Percentiles rank a stretch among this genome's conserved stretches.
phyloP scores from a whole-genome alignment of 2,113 vertebrate species.

The Panthera leo region DNA sequence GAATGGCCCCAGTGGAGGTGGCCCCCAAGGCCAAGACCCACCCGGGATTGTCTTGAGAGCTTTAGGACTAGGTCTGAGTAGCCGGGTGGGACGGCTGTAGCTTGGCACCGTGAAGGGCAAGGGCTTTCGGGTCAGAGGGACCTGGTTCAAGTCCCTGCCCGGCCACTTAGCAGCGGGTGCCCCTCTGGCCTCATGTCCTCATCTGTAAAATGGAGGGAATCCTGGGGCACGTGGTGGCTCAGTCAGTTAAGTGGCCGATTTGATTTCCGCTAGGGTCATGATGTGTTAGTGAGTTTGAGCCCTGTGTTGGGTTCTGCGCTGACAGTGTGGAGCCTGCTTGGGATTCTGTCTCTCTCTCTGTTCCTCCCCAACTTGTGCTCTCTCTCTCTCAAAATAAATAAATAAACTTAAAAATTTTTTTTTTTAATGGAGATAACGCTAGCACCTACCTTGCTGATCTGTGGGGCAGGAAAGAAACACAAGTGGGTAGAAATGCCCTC shows the following conservation, averaged over 20 bases:
- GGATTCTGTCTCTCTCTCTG: too few relatives aligned
- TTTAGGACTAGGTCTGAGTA: background rate
- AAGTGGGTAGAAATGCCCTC: background rate
- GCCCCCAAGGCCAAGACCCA: background rate
- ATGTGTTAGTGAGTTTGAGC: too few relatives aligned
- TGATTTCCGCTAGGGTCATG: rapidly evolving
- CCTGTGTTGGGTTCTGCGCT: too few relatives aligned
- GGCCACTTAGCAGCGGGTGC: background rate
- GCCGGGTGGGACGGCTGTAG: background rate
- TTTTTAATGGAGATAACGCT: background rate
- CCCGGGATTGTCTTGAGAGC: background rate
- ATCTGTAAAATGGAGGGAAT: background rate
- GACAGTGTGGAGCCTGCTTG: too few relatives aligned
- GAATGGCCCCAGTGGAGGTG: background rate
- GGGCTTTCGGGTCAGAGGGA: background rate
- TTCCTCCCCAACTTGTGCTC: too few relatives aligned
- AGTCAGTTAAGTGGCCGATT: too few relatives aligned
- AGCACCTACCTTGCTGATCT: background rate
- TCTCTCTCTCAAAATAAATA: too few relatives aligned
- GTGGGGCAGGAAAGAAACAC: background rate
- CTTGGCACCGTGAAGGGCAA: background rate
- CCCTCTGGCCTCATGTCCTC: rapidly evolving
- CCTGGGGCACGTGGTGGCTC: too few relatives aligned
- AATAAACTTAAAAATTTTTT: too few relatives aligned
- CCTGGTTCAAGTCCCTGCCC: background rate